Evolutionary conservation across 2,888 invertebrate genomes (phyloP), one percentile per base, ranked within the genome.

Genomic region (Nesidiocoris tenuis): DNA sequence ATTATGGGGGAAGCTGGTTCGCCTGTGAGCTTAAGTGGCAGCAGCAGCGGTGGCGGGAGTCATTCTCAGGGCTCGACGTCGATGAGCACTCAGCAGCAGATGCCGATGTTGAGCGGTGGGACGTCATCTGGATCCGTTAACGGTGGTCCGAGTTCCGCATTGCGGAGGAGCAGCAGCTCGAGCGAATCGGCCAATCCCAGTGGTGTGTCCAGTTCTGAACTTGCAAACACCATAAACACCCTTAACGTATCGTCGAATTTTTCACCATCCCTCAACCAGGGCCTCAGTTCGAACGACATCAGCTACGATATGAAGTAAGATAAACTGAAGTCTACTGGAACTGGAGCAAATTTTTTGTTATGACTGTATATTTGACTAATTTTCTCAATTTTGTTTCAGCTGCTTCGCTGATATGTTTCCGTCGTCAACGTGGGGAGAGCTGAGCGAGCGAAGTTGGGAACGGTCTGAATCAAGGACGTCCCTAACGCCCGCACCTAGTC

Each of bases 401-500:
- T 80, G 77, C 76, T 78, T 81, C 39, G 57, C 63, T 81, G 91
- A 90, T 80, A 86, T 89, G 79, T 87, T 87, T 82, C 87, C 88
- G 80, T 64, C 65, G 18, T 74, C 78, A 2, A 79, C 79, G n/a
- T 79, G 79, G 79, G 71, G 61, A 1, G 65, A 76, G 7, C 55
- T 76, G 39, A 63, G 72, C n/a, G 81, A 80, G 70, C 77, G 79
- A 12, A 76, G 78, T n/a, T 80, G 81, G 81, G 83, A 83, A 77
- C 82, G 90, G 78, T 88, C 90, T 22, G 89, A 89, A 80, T 90
- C 90, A 61, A 85, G 90, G 79, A 87, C 89, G 79, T 89, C 89
- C 80, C 85, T 87, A 63, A 80, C 80, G 16, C 79, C 80, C n/a
- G 81, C 81, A 77, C 83, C 82, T 80, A 84, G 82, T 84, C 85